Base-by-base conservation (phyloP, 2,888 invertebrate species). In the Tinea trinotella region DNA sequence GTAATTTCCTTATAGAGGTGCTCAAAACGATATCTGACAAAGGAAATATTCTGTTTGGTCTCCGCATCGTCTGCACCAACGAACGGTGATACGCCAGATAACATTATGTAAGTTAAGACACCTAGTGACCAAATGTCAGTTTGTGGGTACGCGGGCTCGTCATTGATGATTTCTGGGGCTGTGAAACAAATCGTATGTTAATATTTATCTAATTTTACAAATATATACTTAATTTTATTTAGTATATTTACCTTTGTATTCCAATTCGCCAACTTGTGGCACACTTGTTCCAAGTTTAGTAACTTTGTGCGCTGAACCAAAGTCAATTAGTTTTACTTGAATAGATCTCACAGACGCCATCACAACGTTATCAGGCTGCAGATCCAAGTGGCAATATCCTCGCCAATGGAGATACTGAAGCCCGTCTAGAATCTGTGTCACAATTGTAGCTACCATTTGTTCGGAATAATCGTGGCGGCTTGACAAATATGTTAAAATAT, bases 61-160 rank as follows among this genome's bases (percentile, higher is more conserved):
- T 98, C 97, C 15, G 91, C 88, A 56, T 93, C 92, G 62, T 92
- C 92, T 2, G 84, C 86, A 2, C 97, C 98, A 57, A 89, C 88
- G 91, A 97, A 99, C 49, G 99, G 97, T 54, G 97, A 93, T 56
- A 90, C 91, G 12, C 98, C 99, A 2, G 97, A 97, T 60, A 99
- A 80, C 85, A 99, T 88, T 44, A 98, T 88, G 82, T 99, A 99
- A 0, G 95, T 88, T 4, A 99, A 84, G 9, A 95, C 95, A 54
- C 98, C 99, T 53, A 99, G 89, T 15, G 95, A 93, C 99, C 99
- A 99, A 64, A 99, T 92, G 79, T 99, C 99, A 2, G 95, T 93
- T 73, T 96, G 95, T 1, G 93, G 93, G 74, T 92, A 94, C 24
- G 96, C 93, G 4, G 93, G 91, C 76, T 97, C 97, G 69, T 95